Conservation (phyloP, 2,888 invertebrate species). For the Ernsta delagoae region DNA sequence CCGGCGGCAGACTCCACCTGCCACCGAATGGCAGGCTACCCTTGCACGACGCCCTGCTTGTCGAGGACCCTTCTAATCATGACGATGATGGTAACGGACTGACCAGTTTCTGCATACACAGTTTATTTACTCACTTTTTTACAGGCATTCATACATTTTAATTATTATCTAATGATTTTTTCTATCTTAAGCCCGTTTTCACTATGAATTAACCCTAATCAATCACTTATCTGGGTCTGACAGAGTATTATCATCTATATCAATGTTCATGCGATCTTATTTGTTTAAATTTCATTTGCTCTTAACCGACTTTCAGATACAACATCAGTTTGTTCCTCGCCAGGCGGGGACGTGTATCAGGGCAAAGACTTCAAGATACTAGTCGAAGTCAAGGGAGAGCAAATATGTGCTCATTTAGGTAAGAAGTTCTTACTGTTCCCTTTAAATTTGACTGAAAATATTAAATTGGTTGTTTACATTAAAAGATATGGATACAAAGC, state of each 20-base stretch:
- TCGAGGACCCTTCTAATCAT: conserved; percentile 91
- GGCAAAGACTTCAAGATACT: conserved; percentile 80
- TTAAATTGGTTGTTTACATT: too few species aligned
- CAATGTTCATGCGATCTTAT: too few species aligned
- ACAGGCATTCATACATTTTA: too few species aligned
- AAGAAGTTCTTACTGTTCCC: conserved; percentile 38
- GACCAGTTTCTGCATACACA: too few species aligned
- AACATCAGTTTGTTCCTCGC: conserved; percentile 76
- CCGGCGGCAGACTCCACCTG: conserved; percentile 94
- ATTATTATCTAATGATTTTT: too few species aligned
- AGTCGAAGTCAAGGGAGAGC: conserved; percentile 84
- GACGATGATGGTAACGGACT: conserved; percentile 87
- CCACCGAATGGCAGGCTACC: conserved; percentile 93
- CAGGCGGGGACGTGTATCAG: conserved; percentile 76
- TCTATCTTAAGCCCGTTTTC: too few species aligned
- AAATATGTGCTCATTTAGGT: conserved; percentile 90
- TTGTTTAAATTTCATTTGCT: neutral
- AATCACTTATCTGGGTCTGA: too few species aligned
- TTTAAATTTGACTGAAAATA: neutral
- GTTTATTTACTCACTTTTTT: too few species aligned
- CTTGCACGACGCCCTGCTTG: conserved; percentile 92
- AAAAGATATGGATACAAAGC: too few species aligned
- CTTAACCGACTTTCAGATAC: conserved; percentile 57
- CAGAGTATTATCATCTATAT: too few species aligned
- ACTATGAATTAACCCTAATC: too few species aligned